Evolutionary conservation across 1,140 invertebrate genomes (phyloP), one percentile per base, ranked within the genome.

Genomic region (Dendroctonus ponderosae): DNA sequence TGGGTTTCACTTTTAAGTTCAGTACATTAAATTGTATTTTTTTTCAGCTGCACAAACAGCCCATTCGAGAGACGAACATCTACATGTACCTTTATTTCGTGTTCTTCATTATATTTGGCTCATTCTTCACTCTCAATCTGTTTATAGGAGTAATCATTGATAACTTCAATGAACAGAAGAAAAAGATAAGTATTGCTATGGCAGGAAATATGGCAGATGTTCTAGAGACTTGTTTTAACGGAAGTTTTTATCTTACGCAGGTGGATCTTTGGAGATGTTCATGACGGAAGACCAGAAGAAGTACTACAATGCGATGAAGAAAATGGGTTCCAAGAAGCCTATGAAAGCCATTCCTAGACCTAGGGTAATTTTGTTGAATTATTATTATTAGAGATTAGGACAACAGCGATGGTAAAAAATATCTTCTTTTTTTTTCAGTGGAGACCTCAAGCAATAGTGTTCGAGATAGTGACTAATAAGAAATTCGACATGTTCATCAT

Each of bases 251-350:
- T 64, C 57, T 70, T 71, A 73, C 53, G 70, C 93, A 75, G 97
- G 97, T 77, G 96, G 96, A 71, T 98, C 96, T 70, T 84, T 99
- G 52, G 96, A 98, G 81, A 96, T 98, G 94, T 98, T 99, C 85
- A 98, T 99, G 96, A 98, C 96, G 71, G 96, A 99, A 81, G 96
- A 98, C 83, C 97, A 99, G 82, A 99, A 98, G 86, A 99, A 98
- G 83, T 99, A 99, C 82, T 99, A 98, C 84, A 97, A 97, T 81
- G 96, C 96, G 60, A 99, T 99, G 97, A 99, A 99, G 82, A 97
- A 98, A 83, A 98, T 99, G 94, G 93, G 94, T 71, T 95, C 92
- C 43, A 98, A 98, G 80, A 96, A 97, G 82, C 97, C 96, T 46
- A 85, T 97, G 77, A 99, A 99, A 86, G 95, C 96, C 67, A 97